Evolutionary conservation across 2,797 vertebrate genomes (phyloP), one percentile per base, ranked within the genome.

Genomic region (Lophotriccus pileatus): DNA sequence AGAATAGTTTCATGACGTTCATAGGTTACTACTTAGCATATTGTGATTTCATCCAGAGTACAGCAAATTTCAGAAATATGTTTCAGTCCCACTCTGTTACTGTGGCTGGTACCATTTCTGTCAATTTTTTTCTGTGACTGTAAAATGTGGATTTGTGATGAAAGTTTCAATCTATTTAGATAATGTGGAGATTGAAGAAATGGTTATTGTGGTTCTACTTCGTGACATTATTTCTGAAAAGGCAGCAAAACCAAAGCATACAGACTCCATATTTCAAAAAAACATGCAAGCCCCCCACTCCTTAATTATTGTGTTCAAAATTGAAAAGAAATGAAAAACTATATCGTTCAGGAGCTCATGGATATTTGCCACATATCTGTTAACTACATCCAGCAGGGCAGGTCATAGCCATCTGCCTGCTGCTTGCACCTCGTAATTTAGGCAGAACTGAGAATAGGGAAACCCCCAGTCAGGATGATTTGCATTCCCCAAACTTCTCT

Each of bases 401-500:
- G 56, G 52, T 70, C 36, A 8, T 16, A 36, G 37, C 50, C 24
- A 22, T 50, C 49, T 66, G 39, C 64, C 69, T 56, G 25, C 50
- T 77, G 15, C 6, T 28, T 32, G 66, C 66, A 22, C 34, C 2
- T 55, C 17, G 10, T 32, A 13, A 12, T 44, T 66, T 43, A 2
- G 16, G 64, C 41, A 70, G 37, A 68, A 6, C 17, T 30, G 41
- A 18, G 49, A 63, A 3, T 13, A 30, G 37, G 43, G 25, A 47
- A 47, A 41, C 0, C 1, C n/a, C 9, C 1, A 6, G 28, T 64
- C 9, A 64, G 44, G 20, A 6, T 11, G 27, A 6, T 39, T 22
- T 50, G 25, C 5, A 1, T 36, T 37, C 24, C 18, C 32, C 25
- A n/a, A 53, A 11, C 10, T 37, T 55, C 46, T 18, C 18, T 34